Evolutionary conservation across 2,888 invertebrate genomes (phyloP).

Genomic region (Hyposoter didymator): DNA sequence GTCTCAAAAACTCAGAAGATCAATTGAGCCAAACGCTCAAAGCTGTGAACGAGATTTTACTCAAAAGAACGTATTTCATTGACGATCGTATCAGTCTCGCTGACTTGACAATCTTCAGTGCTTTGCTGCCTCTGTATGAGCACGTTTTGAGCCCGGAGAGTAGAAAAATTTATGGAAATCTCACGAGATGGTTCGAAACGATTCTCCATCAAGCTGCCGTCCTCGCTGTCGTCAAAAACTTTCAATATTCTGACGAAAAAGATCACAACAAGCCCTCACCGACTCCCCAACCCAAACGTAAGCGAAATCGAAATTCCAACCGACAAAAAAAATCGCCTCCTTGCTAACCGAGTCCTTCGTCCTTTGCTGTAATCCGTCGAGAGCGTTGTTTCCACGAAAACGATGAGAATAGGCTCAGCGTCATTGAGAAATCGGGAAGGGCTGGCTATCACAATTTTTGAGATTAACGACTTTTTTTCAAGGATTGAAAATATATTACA

Average conservation of each 20-base stretch:
- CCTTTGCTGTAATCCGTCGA: not conserved
- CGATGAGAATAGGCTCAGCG: not conserved
- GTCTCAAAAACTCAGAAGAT: slow-evolving; percentile 73
- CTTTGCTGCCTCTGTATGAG: slow-evolving; percentile 81
- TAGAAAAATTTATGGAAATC: slow-evolving; percentile 78
- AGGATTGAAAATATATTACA: slow-evolving; percentile 23
- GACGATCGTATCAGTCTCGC: slow-evolving; percentile 83
- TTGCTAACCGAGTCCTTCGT: not conserved
- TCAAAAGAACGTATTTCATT: slow-evolving; percentile 82
- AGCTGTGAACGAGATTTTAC: slow-evolving; percentile 78
- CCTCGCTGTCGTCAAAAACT: slow-evolving; percentile 74
- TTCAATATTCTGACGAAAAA: slow-evolving; percentile 73
- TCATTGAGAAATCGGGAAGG: not conserved
- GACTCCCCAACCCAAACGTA: slow-evolving; percentile 2
- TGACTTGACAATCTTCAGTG: slow-evolving; percentile 82
- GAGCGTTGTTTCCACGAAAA: not conserved
- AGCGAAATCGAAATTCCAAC: not conserved
- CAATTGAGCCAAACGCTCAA: slow-evolving; percentile 76
- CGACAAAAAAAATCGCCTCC: slow-evolving; percentile 11
- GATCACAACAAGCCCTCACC: not conserved
- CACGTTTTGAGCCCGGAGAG: slow-evolving; percentile 74
- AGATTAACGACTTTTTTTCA: slow-evolving; percentile 16
- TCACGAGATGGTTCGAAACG: slow-evolving; percentile 84
- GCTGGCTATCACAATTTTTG: slow-evolving; percentile 31
- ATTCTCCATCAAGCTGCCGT: slow-evolving; percentile 82